phyloP scores from a whole-genome alignment of 2,888 invertebrate species.

The Agrenia bidenticulata region DNA sequence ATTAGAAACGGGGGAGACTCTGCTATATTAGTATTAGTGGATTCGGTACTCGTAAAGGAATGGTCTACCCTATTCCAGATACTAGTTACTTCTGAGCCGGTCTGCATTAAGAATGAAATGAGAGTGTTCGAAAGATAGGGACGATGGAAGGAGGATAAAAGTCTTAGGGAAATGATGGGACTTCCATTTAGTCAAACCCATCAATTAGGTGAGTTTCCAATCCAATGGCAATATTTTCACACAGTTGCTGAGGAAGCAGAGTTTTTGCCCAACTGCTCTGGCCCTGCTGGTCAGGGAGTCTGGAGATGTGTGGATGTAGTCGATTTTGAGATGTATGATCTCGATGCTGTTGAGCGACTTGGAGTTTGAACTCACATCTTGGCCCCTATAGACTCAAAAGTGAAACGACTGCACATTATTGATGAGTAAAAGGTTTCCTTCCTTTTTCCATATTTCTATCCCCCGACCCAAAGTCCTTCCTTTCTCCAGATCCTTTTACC shows the following conservation, averaged over 20 bases:
- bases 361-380: conserved; percentile 20
- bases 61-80: too few relatives aligned
- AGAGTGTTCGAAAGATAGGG: conserved; percentile 17
- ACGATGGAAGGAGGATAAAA: conserved; percentile 34
- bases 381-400: background rate
- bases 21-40: too few relatives aligned
- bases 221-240: conserved; percentile 39
- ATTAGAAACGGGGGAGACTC: too few relatives aligned
- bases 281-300: conserved; percentile 14
- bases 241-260: conserved; percentile 35
- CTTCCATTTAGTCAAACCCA: conserved; percentile 35
- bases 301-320: conserved; percentile 17
- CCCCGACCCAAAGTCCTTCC: background rate
- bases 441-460: conserved; percentile 24
- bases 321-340: conserved; percentile 27
- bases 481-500: conserved; percentile 34
- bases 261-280: conserved; percentile 20
- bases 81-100: too few relatives aligned
- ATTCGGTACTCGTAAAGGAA: too few relatives aligned
- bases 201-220: conserved; percentile 29
- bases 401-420: conserved; percentile 32
- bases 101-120: conserved; percentile 5
- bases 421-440: conserved; percentile 28
- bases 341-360: conserved; percentile 26
- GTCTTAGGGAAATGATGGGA: conserved; percentile 38